A percentile compares a stretch with the other conserved stretches of the same genome.
These are phyloP conservation scores for Strix occidentalis DNA, from an alignment of 2,797 vertebrate genomes.

Conservation along the genomic window DNA sequence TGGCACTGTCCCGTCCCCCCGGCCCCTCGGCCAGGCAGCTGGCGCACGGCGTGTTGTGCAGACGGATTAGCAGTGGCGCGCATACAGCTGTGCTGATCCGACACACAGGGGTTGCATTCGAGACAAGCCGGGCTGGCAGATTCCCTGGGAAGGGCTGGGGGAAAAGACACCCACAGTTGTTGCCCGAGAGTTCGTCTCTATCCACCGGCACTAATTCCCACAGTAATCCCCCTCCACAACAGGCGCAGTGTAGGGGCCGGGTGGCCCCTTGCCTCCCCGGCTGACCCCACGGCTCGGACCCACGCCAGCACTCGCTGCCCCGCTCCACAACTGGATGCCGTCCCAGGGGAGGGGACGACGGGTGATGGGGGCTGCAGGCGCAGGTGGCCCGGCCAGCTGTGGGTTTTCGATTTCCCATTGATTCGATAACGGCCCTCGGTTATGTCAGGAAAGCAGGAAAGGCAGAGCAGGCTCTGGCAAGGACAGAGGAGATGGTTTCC, in stretches of 20 bases:
- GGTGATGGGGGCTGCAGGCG: not conserved
- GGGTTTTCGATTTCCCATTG: not conserved
- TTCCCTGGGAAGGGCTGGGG: slow-evolving; percentile 27
- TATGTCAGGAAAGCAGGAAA: not conserved
- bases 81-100: slow-evolving; percentile 62
- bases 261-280: not conserved
- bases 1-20: not conserved
- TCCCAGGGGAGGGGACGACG: not conserved
- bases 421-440: fast-evolving
- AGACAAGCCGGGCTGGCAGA: not conserved
- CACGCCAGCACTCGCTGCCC: not conserved
- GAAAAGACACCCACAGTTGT: slow-evolving; percentile 23
- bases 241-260: not conserved
- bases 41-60: not conserved
- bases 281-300: not conserved
- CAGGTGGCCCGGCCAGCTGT: slow-evolving; percentile 55
- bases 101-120: not conserved
- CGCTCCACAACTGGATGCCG: not conserved
- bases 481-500: not conserved
- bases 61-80: slow-evolving; percentile 42
- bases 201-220: slow-evolving; percentile 31
- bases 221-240: slow-evolving; percentile 24
- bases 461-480: not conserved
- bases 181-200: not conserved
- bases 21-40: slow-evolving; percentile 18